phyloP scores from a whole-genome alignment of 2,797 vertebrate species.

The Telmatherina bonti region DNA sequence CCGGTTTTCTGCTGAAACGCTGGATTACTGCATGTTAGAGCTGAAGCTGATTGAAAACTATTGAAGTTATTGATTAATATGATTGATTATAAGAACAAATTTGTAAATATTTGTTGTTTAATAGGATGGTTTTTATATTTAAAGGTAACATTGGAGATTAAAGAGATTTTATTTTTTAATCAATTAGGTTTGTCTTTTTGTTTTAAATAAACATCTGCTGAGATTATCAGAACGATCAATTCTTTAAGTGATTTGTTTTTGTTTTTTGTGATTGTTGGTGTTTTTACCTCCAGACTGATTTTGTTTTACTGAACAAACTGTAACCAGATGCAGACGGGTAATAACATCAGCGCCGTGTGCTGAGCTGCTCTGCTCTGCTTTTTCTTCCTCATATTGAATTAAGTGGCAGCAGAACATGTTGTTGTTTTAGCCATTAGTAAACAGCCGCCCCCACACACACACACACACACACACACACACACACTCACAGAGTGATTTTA shows the following conservation, averaged over 20 bases:
- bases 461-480: background rate
- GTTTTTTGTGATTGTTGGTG: background rate
- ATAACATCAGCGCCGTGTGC: conserved; percentile 37
- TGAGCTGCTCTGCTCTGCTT: conserved; percentile 28
- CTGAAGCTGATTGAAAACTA: background rate
- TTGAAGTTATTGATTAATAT: background rate
- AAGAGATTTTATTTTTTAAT: no score
- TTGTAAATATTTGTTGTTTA: background rate
- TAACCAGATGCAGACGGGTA: conserved; percentile 33
- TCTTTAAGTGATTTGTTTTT: background rate
- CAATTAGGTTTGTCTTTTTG: no score
- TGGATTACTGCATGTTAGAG: background rate
- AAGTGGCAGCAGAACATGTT: conserved; percentile 67
- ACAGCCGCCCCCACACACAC: conserved; percentile 19
- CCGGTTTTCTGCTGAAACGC: background rate
- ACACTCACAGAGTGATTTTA: background rate
- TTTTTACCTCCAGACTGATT: background rate
- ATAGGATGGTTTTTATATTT: no score
- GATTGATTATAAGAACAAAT: background rate
- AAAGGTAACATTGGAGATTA: no score
- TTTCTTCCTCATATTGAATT: conserved; percentile 68
- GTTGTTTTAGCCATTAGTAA: conserved; percentile 57
- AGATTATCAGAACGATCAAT: no score
- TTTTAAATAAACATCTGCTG: no score
- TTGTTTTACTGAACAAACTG: conserved; percentile 9